phyloP scores from a whole-genome alignment of 2,113 vertebrate species.

The Sialia sialis region DNA sequence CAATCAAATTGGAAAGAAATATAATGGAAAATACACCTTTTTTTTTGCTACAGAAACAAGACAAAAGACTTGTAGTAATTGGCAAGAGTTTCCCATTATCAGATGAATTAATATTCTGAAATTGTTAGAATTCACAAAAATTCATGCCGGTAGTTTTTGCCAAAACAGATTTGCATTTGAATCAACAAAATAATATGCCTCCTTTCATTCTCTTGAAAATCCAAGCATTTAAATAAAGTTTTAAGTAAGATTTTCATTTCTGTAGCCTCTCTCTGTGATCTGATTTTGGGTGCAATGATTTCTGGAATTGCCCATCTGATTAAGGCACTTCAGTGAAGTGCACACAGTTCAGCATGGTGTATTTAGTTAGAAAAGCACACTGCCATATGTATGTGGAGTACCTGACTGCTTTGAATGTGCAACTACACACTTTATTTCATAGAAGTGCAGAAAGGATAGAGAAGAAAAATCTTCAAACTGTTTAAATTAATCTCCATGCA shows the following conservation, averaged over 20 bases:
- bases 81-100: background rate
- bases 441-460: background rate
- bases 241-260: background rate
- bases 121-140: background rate
- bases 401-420: background rate
- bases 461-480: background rate
- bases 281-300: background rate
- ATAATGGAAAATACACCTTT: background rate
- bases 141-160: accelerated
- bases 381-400: no score
- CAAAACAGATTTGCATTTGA: background rate
- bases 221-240: background rate
- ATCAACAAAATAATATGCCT: background rate
- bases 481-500: background rate
- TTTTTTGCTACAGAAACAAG: background rate
- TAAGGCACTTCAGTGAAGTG: background rate
- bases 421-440: background rate
- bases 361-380: background rate
- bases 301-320: background rate
- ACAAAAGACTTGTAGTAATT: background rate
- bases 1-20: background rate
- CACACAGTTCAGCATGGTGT: accelerated
- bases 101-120: background rate
- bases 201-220: background rate
- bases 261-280: background rate